phyloP scores from a whole-genome alignment of 2,888 invertebrate genomes.

The Trimorus sp. region DNA sequence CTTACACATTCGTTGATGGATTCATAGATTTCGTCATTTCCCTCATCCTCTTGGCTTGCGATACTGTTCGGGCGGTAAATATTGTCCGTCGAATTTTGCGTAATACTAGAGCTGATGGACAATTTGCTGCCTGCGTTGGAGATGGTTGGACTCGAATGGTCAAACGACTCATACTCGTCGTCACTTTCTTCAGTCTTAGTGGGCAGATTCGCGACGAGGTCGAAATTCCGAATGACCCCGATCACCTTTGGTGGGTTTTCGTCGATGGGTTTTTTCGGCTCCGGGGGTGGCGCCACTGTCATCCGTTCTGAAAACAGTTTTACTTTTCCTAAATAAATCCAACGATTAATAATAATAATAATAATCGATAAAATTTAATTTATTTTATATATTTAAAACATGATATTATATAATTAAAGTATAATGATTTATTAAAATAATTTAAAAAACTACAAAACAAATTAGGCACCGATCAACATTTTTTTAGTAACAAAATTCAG shows the following conservation, averaged over 20 bases:
- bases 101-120: constrained; percentile 70
- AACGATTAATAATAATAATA: too few species aligned
- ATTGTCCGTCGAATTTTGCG: constrained; percentile 75
- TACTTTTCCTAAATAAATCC: constrained; percentile 30
- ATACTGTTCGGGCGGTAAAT: constrained; percentile 74
- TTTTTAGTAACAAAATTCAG: too few species aligned
- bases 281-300: constrained; percentile 69
- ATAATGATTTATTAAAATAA: too few species aligned
- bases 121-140: constrained; percentile 73
- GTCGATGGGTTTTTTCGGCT: constrained; percentile 65
- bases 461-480: too few species aligned
- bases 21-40: constrained; percentile 77
- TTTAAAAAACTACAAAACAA: too few species aligned
- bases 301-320: constrained; percentile 51
- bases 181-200: constrained; percentile 75
- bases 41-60: constrained; percentile 73
- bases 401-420: too few species aligned
- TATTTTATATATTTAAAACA: too few species aligned
- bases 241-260: constrained; percentile 70
- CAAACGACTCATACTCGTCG: constrained; percentile 77
- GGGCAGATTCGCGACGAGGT: constrained; percentile 78
- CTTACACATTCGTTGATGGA: constrained; percentile 77
- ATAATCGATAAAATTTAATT: too few species aligned
- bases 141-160: constrained; percentile 52
- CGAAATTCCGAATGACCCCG: constrained; percentile 71